Conservation (phyloP, 2,113 vertebrate genomes). For the Procavia capensis region DNA sequence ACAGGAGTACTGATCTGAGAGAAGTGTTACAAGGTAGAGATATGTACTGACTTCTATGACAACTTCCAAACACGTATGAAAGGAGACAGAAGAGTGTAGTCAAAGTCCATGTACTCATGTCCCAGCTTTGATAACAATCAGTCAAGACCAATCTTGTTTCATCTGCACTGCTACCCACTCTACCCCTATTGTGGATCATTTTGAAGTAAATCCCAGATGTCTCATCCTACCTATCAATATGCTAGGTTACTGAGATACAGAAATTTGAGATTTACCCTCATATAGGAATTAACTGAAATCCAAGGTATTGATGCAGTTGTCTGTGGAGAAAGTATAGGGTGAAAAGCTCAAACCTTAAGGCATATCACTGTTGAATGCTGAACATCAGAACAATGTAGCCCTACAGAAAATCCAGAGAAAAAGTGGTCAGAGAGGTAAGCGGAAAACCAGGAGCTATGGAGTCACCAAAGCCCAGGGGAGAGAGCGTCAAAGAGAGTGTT, state of each 20-base stretch:
- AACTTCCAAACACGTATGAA: not conserved
- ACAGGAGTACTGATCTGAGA: not conserved
- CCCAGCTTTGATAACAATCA: not conserved
- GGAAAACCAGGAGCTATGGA: not conserved
- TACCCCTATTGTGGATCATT: not conserved
- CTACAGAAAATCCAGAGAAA: not conserved
- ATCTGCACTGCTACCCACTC: no score
- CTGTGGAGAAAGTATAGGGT: not conserved
- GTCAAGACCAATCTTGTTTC: not conserved
- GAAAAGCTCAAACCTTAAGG: not conserved
- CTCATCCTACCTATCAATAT: not conserved
- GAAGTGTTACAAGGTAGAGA: not conserved
- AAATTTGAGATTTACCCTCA: not conserved
- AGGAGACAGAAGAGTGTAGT: not conserved
- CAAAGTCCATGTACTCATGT: not conserved
- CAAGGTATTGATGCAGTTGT: not conserved
- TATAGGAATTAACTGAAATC: not conserved
- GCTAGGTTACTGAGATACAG: not conserved
- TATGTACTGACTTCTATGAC: not conserved
- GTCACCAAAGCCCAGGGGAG: not conserved
- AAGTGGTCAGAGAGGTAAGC: not conserved
- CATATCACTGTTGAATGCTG: not conserved
- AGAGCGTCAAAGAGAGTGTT: not conserved
- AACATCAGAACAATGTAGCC: not conserved
- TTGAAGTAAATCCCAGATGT: not conserved